Percentiles rank a stretch among this genome's conserved stretches.
Conservation (phyloP, 2,113 vertebrate genomes). For the Eurystomus gularis region DNA sequence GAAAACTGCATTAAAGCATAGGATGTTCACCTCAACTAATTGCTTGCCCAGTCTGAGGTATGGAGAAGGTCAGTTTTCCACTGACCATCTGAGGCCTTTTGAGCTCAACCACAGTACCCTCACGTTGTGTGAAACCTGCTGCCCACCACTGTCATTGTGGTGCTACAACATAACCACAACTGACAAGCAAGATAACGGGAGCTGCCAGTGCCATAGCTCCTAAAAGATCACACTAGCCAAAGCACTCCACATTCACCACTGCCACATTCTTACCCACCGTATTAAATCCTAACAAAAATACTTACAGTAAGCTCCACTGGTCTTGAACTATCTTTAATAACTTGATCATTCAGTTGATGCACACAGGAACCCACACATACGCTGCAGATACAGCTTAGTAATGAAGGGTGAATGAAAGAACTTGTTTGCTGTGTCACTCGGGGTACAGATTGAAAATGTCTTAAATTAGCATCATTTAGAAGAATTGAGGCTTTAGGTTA, state of each 20-base stretch:
- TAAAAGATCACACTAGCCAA: background rate
- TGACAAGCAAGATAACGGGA: background rate
- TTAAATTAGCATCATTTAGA: constrained; percentile 38
- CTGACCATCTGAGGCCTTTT: too few species aligned
- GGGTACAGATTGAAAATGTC: constrained; percentile 14
- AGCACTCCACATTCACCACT: background rate
- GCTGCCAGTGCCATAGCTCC: background rate
- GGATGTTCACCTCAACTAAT: background rate
- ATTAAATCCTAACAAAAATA: background rate
- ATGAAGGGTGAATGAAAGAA: background rate
- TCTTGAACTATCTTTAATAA: background rate
- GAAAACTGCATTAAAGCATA: background rate
- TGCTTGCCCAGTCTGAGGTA: background rate
- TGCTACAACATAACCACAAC: background rate
- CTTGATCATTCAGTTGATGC: background rate
- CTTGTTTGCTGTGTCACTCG: background rate
- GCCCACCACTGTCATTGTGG: too few species aligned
- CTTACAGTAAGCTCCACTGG: background rate
- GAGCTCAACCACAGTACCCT: too few species aligned
- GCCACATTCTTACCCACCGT: background rate
- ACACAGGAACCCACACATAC: background rate
- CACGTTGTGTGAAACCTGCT: accelerated
- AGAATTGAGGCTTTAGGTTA: constrained; percentile 18
- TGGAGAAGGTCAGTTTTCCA: background rate
- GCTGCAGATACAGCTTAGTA: background rate